Evolutionary conservation across 2,113 vertebrate species (phyloP), one percentile per base, ranked within the genome.

Genomic region (Hassar affinis): DNA sequence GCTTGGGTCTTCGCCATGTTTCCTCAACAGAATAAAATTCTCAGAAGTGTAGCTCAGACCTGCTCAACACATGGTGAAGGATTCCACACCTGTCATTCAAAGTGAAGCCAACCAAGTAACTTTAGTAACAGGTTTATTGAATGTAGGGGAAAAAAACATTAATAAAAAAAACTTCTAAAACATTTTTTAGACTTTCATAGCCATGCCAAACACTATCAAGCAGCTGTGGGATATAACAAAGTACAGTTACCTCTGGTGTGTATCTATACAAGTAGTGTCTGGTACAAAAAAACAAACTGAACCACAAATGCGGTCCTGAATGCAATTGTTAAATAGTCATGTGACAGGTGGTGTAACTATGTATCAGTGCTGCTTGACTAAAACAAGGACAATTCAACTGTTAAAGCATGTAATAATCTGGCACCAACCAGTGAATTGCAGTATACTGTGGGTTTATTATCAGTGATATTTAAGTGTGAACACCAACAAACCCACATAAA

Each of bases 21-120:
- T 76, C 45, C 76, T 85, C 42, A 64, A 18, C 22, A 74, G 47
- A 77, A 52, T 38, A 54, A 75, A 87, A 85, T 84, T 86, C 74
- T 59, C 57, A 45, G 42, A 79, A 54, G 18, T 69, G 69, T 64
- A 56, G 54, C 35, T 54, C 78, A 59, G 81, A 87, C 69, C 78
- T 61, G 49, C 54, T 38, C 25, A 81, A 64, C 81, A 82, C 78
- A 88, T 84, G 88, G 79, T 78, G 52, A 80, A 85, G 69, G 51
- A 72, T 71, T 69, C 79, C 45, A 56, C 49, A 69, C 59, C 51
- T 86, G 78, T 59, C 42, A 33, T 80, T 80, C 20, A 76, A 80
- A 76, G 47, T 79, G 54, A 82, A 22, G 30, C 51, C 25, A 18
- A n/a, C 47, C 11, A 2, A 35, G 15, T 54, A 80, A 10, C 18